phyloP scores from a whole-genome alignment of 2,113 vertebrate species.

The Zosterops japonicus region DNA sequence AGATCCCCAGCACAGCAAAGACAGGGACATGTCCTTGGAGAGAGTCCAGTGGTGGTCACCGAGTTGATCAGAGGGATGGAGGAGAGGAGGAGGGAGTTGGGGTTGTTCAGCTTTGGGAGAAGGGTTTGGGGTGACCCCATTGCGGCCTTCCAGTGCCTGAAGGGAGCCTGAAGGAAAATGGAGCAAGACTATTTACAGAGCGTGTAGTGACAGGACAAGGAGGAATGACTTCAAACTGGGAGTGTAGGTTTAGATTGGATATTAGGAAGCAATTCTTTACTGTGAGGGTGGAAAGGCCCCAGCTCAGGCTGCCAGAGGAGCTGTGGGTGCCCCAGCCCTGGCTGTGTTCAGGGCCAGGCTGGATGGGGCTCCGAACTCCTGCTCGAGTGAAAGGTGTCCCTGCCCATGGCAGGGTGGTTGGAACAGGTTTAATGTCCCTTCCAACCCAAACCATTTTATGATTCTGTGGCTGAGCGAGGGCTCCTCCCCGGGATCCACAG shows the following conservation, averaged over 20 bases:
- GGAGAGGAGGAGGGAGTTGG: neutral
- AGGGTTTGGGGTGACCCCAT: neutral
- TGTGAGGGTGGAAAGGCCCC: accelerated
- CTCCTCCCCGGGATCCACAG: too few species aligned
- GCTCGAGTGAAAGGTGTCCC: neutral
- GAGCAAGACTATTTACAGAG: too few species aligned
- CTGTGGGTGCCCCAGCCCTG: neutral
- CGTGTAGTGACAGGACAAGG: neutral
- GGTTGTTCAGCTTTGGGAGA: neutral
- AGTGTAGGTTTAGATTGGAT: neutral
- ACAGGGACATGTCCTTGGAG: neutral
- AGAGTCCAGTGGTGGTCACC: neutral
- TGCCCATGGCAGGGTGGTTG: accelerated
- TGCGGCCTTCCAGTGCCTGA: neutral
- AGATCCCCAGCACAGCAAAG: neutral
- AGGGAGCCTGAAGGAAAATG: neutral
- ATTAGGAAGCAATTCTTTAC: neutral
- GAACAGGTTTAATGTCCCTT: neutral
- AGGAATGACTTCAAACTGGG: neutral
- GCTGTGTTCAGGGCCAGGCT: accelerated
- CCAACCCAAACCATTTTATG: neutral
- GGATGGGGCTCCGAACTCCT: neutral
- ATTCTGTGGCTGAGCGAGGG: too few species aligned
- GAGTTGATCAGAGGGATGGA: too few species aligned
- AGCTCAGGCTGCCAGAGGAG: neutral